Evolutionary conservation across 2,113 vertebrate genomes (phyloP).

Genomic region (Mixornis gularis): DNA sequence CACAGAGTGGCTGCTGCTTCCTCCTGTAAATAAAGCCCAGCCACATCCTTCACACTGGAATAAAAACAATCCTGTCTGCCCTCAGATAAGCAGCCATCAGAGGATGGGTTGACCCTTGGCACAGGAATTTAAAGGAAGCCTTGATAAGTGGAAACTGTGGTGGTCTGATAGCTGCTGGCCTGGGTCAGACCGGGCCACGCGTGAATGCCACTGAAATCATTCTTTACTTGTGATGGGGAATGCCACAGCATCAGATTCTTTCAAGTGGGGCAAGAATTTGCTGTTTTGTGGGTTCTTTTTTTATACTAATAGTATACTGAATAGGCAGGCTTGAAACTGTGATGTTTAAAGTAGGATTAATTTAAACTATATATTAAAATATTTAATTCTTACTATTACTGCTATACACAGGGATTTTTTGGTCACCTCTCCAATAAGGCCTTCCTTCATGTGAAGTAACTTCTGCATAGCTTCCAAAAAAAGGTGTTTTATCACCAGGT

Average conservation of each 20-base stretch:
- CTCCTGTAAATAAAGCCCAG: neutral
- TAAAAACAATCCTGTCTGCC: neutral
- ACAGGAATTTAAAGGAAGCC: neutral
- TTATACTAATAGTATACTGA: neutral
- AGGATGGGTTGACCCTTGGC: neutral
- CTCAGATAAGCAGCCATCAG: neutral
- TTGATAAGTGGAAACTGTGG: neutral
- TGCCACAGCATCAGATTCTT: neutral
- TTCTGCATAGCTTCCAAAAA: neutral
- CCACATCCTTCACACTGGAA: neutral
- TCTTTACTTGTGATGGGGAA: neutral
- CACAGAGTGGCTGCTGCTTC: neutral
- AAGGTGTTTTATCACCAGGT: neutral
- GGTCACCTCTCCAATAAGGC: neutral
- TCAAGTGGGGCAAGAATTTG: neutral
- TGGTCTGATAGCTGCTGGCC: neutral
- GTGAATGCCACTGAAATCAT: neutral
- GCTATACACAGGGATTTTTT: neutral
- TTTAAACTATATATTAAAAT: conserved; percentile 12
- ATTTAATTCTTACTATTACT: neutral
- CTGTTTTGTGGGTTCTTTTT: conserved; percentile 1
- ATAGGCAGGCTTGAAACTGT: conserved; percentile 29
- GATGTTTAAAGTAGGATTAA: conserved; percentile 10
- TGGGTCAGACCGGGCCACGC: fast-evolving
- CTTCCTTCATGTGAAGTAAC: neutral